A percentile compares a stretch with the other conserved stretches of the same genome.
Evolutionary conservation across 2,113 vertebrate species (phyloP).

Genomic region (Cepphus grylle): DNA sequence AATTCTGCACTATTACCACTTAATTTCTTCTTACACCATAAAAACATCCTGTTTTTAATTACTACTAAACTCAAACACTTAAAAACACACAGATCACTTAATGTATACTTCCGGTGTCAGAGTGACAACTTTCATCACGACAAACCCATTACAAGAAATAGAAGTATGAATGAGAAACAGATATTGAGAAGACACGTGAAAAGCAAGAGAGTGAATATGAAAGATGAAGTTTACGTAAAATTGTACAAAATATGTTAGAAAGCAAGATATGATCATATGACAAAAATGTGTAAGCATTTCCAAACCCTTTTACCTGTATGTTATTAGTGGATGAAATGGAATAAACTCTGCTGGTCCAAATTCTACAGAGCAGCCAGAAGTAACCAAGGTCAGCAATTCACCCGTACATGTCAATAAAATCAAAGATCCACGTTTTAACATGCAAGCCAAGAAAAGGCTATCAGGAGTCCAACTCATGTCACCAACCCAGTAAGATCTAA

Average conservation of each 20-base stretch:
- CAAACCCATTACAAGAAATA: conserved; percentile 72
- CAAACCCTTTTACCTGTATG: conserved; percentile 79
- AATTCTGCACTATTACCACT: not conserved
- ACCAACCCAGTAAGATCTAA: conserved; percentile 93
- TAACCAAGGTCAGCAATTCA: conserved; percentile 84
- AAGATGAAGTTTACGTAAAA: conserved; percentile 16
- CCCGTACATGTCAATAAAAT: conserved; percentile 86
- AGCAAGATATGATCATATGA: not conserved
- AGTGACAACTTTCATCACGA: conserved; percentile 64
- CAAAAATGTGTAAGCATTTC: not conserved
- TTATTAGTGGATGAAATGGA: conserved; percentile 92
- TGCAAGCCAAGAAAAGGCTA: conserved; percentile 88
- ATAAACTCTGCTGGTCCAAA: conserved; percentile 95
- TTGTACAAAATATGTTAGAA: not conserved
- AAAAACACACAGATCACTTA: not conserved
- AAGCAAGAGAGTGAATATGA: conserved; percentile 46
- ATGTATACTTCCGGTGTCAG: conserved; percentile 66
- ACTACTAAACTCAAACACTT: not conserved
- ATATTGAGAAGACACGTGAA: conserved; percentile 54
- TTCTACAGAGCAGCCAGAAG: conserved; percentile 88
- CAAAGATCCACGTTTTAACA: conserved; percentile 92
- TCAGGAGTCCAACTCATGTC: conserved; percentile 87
- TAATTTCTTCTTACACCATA: not conserved
- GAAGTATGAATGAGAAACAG: conserved; percentile 72
- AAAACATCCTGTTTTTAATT: not conserved